Conservation (phyloP, 2,797 vertebrate species). For the Hypotaenidia philippensis region DNA sequence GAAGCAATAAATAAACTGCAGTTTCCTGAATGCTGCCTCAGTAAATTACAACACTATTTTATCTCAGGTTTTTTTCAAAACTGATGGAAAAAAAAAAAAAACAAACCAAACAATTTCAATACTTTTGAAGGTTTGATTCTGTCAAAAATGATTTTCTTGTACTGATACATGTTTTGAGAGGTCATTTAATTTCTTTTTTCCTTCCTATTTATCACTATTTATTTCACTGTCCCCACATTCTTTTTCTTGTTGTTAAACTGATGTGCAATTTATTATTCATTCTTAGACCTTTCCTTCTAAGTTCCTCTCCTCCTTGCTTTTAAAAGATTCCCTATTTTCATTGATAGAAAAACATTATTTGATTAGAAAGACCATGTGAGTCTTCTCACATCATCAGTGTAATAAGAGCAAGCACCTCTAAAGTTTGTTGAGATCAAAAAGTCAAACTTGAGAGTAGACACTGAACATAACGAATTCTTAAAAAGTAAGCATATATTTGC, state of each 20-base stretch:
- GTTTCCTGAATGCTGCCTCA: background rate
- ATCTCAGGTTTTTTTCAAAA: background rate
- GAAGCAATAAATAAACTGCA: background rate
- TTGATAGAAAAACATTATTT: background rate
- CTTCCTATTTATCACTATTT: background rate
- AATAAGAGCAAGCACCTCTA: background rate
- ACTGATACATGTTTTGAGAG: background rate
- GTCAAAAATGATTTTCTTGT: fast-evolving
- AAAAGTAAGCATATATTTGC: background rate
- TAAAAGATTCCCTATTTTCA: background rate
- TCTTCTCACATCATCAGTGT: too few relatives aligned
- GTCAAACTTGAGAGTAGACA: background rate
- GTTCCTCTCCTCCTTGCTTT: background rate
- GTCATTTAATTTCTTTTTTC: too few relatives aligned
- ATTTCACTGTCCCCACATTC: fast-evolving
- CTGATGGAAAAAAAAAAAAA: background rate
- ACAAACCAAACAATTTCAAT: too few relatives aligned
- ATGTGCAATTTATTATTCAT: background rate
- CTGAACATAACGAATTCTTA: background rate
- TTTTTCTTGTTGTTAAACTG: background rate
- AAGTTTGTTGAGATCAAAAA: background rate
- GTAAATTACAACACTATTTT: background rate
- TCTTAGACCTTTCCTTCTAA: background rate
- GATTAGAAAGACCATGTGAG: background rate
- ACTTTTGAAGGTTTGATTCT: background rate